Percentiles rank a stretch among this genome's conserved stretches.
phyloP scores from a whole-genome alignment of 2,888 invertebrate genomes.

The Tricholauxania praeusta region DNA sequence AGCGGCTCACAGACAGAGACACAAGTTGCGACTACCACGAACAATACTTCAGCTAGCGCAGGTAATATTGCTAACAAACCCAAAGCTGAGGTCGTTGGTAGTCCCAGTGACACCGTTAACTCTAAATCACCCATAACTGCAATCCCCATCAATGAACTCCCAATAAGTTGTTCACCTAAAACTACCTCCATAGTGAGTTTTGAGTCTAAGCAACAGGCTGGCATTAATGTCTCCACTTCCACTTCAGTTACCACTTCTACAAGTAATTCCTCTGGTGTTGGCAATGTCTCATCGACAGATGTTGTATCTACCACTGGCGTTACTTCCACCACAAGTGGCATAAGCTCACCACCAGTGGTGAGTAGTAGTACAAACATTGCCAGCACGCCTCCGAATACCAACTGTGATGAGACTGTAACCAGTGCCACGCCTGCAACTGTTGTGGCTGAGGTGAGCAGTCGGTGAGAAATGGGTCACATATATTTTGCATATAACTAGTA shows the following conservation, averaged over 20 bases:
- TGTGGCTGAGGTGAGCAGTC: slow-evolving; percentile 48
- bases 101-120: not conserved
- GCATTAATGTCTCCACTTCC: not conserved
- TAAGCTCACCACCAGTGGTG: slow-evolving; percentile 63
- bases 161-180: slow-evolving; percentile 11
- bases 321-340: slow-evolving; percentile 64
- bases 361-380: slow-evolving; percentile 64
- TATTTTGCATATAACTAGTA: not conserved
- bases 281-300: slow-evolving; percentile 45
- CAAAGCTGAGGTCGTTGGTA: not conserved
- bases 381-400: slow-evolving; percentile 40
- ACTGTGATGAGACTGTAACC: slow-evolving; percentile 59
- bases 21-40: slow-evolving; percentile 10
- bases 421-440: slow-evolving; percentile 56
- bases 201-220: not conserved
- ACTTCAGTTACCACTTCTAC: not conserved
- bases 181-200: not conserved
- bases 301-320: slow-evolving; percentile 57
- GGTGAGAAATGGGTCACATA: slow-evolving; percentile 33
- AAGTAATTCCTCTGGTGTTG: slow-evolving; percentile 32
- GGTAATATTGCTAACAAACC: not conserved
- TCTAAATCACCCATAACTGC: not conserved
- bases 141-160: not conserved
- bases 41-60: not conserved
- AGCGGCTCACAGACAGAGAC: not conserved